Base-by-base conservation (phyloP, 2,113 vertebrate genomes). In the Orthonyx spaldingii region DNA sequence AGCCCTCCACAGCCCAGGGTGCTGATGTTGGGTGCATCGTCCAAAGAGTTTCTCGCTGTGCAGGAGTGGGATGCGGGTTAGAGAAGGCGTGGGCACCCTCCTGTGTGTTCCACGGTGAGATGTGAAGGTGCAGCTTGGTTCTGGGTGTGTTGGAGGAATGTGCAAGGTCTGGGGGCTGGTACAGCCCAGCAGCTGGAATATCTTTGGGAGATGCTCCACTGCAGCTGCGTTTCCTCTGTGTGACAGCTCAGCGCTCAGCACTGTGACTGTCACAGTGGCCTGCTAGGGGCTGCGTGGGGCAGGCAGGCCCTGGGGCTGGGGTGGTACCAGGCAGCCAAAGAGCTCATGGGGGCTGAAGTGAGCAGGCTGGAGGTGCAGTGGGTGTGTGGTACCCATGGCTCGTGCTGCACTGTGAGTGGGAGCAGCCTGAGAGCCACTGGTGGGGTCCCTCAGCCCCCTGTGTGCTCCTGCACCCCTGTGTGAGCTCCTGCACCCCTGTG, bases 321-420 rank as follows among this genome's bases (percentile, higher is more conserved):
- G 6, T 64, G 49, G 23, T 19, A 7, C 13, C 35, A 14, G 46
- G 35, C 10, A 10, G 26, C 39, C 24, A 32, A 6, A 39, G n/a
- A 35, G 66, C 32, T 72, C 26, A 3, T 3, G 2, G 59, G 52
- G 26, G n/a, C 35, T 56, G 47, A 28, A 35, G 11, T 3, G 15
- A 50, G 47, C 17, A 55, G 74, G 33, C 46, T 52, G 37, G 64
- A 32, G 22, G 12, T 53, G 24, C 13, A 41, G 13, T 16, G 47
- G 28, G 10, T 16, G 35, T 28, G 3, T 0, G 6, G 37, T 11
- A 27, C 30, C 15, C 18, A 33, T 5, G 7, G 66, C 50, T 68
- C 1, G 1, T 3, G 13, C 19, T 53, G 15, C 2, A 3, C 22
- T 23, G 0, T 7, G 28, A 39, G 10, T 14, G 30, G 61, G 22